A percentile compares a stretch with the other conserved stretches of the same genome.
phyloP scores from a whole-genome alignment of 1,140 invertebrate species.

The Thrips palmi region DNA sequence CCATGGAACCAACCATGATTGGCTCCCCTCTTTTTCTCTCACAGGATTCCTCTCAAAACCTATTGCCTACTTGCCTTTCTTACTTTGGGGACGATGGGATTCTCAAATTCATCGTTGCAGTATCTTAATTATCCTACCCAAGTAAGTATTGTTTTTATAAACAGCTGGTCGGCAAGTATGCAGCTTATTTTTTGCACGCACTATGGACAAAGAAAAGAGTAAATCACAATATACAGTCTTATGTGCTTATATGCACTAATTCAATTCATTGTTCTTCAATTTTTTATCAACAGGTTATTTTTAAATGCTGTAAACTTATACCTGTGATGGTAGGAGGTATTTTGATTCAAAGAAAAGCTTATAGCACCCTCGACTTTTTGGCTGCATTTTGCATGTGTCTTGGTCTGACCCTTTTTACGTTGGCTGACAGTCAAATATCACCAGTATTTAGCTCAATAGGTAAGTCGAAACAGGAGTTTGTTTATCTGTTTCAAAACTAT shows the following conservation, averaged over 20 bases:
- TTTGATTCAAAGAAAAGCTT: slow-evolving; percentile 78
- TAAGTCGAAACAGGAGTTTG: slow-evolving; percentile 15
- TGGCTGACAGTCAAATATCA: slow-evolving; percentile 77
- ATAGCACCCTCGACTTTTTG: slow-evolving; percentile 62
- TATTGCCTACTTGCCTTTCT: slow-evolving; percentile 70
- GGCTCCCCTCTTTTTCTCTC: slow-evolving; percentile 21
- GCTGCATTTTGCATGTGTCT: slow-evolving; percentile 77
- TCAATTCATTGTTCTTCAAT: slow-evolving; percentile 1
- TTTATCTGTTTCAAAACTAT: too few relatives aligned
- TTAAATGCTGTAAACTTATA: slow-evolving; percentile 92
- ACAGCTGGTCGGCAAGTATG: slow-evolving; percentile 6
- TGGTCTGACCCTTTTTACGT: slow-evolving; percentile 79
- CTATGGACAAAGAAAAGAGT: too few relatives aligned
- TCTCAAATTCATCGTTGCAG: slow-evolving; percentile 87
- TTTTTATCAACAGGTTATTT: slow-evolving; percentile 79
- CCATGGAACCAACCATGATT: slow-evolving; percentile 2
- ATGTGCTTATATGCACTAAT: slow-evolving; percentile 1
- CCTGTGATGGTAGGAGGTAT: slow-evolving; percentile 86
- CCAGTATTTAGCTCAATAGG: slow-evolving; percentile 68
- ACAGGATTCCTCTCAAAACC: slow-evolving; percentile 61
- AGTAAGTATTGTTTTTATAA: slow-evolving; percentile 16
- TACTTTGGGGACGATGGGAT: slow-evolving; percentile 86
- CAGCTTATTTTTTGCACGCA: too few relatives aligned
- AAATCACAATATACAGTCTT: too few relatives aligned
- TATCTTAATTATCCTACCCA: slow-evolving; percentile 90